phyloP scores from a whole-genome alignment of 2,797 vertebrate species.

The Sylvia borin region DNA sequence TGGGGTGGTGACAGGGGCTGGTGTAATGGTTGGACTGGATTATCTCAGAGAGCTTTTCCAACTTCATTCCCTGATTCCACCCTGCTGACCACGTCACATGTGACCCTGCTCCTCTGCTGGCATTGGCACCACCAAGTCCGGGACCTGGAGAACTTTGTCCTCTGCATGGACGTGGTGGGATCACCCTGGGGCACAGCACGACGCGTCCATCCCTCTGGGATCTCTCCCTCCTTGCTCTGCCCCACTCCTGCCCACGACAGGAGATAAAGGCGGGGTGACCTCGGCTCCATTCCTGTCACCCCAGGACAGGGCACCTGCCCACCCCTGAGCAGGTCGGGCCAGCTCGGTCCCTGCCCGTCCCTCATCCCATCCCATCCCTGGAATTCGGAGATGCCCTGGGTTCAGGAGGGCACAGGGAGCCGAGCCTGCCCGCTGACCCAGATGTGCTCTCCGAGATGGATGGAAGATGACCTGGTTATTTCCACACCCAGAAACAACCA shows the following conservation, averaged over 20 bases:
- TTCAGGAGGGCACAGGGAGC: neutral
- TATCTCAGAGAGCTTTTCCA: neutral
- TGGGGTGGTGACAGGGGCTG: neutral
- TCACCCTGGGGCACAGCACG: neutral
- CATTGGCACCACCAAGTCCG: fast-evolving
- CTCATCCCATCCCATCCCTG: neutral
- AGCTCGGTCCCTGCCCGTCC: neutral
- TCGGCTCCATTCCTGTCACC: fast-evolving
- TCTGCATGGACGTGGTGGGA: fast-evolving
- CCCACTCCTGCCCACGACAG: neutral
- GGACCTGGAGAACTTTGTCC: neutral
- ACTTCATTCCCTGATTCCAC: neutral
- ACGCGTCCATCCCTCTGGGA: fast-evolving
- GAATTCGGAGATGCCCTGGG: neutral
- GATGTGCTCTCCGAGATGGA: fast-evolving
- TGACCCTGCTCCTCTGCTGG: fast-evolving
- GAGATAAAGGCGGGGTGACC: neutral
- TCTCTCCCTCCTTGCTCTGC: neutral
- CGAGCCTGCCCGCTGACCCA: neutral
- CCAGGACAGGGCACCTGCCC: neutral
- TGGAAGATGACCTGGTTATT: fast-evolving
- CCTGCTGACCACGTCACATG: neutral
- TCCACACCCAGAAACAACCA: neutral
- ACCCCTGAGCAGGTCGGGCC: fast-evolving
- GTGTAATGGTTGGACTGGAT: neutral